These are phyloP conservation scores for Trichacis sp. DNA, from an alignment of 2,888 invertebrate genomes.

Conservation along the genomic window DNA sequence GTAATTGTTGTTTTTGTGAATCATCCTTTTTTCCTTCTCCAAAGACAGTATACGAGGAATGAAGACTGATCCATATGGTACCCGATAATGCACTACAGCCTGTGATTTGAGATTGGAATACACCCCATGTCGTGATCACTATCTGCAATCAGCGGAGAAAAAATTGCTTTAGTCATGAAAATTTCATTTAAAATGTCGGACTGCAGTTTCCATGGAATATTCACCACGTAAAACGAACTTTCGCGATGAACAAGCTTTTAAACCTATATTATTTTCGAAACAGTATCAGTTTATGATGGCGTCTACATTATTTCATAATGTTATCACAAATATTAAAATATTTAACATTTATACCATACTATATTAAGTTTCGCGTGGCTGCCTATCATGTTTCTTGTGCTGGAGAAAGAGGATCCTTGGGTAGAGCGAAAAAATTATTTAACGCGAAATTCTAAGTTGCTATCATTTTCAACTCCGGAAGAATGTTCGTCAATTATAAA, in stretches of 20 bases:
- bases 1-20: conserved; percentile 8
- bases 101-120: conserved; percentile 51
- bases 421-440: conserved; percentile 28
- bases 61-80: conserved; percentile 30
- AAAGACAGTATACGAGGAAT: too few species aligned
- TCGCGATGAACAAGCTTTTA: too few species aligned
- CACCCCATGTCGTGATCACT: conserved; percentile 51
- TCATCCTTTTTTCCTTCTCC: too few species aligned
- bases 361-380: too few species aligned
- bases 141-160: conserved; percentile 60
- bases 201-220: conserved; percentile 52
- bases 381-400: conserved; percentile 46
- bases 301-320: conserved; percentile 7
- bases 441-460: conserved; percentile 11
- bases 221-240: conserved; percentile 9
- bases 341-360: too few species aligned
- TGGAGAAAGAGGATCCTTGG: conserved; percentile 37
- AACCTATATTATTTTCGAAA: too few species aligned
- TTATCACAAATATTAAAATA: too few species aligned
- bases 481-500: too few species aligned
- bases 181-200: conserved; percentile 7
- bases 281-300: not conserved
- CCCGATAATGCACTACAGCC: conserved; percentile 47
- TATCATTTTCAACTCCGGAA: too few species aligned
- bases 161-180: conserved; percentile 19